These are phyloP conservation scores for Glareola pratincola DNA, from an alignment of 2,113 vertebrate species.

Conservation along the genomic window DNA sequence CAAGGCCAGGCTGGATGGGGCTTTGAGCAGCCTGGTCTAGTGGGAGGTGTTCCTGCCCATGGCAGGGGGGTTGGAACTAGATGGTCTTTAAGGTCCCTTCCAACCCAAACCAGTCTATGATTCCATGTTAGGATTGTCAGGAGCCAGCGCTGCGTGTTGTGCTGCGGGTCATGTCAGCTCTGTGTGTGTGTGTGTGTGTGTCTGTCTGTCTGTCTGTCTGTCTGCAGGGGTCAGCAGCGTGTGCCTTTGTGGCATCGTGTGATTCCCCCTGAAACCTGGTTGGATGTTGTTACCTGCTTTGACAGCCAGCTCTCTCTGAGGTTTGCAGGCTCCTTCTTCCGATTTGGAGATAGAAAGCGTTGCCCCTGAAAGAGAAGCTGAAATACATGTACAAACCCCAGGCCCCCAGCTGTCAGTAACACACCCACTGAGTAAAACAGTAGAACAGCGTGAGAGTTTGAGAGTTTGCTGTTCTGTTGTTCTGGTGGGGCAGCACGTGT, in stretches of 20 bases:
- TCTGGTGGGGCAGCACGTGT: neutral
- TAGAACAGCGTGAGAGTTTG: accelerated
- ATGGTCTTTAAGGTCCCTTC: too few relatives aligned
- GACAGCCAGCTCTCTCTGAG: neutral
- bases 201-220: neutral
- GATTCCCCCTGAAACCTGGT: accelerated
- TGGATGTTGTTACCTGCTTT: neutral
- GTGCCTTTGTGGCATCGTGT: neutral
- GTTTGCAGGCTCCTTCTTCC: neutral
- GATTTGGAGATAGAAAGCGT: accelerated
- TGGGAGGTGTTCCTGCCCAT: too few relatives aligned
- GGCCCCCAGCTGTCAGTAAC: neutral
- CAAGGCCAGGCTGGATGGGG: too few relatives aligned
- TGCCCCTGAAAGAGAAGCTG: neutral
- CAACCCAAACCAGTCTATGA: neutral
- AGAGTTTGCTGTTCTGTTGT: neutral
- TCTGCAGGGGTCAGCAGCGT: slow-evolving; percentile 8
- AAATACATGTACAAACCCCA: accelerated
- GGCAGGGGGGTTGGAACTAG: too few relatives aligned
- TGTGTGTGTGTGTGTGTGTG: neutral
- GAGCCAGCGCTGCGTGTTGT: neutral
- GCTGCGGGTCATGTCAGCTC: neutral
- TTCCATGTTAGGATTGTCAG: neutral
- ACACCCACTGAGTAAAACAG: accelerated
- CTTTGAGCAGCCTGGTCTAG: too few relatives aligned